Base-by-base conservation (phyloP, 2,797 vertebrate species). In the Loris lydekkerianus region DNA sequence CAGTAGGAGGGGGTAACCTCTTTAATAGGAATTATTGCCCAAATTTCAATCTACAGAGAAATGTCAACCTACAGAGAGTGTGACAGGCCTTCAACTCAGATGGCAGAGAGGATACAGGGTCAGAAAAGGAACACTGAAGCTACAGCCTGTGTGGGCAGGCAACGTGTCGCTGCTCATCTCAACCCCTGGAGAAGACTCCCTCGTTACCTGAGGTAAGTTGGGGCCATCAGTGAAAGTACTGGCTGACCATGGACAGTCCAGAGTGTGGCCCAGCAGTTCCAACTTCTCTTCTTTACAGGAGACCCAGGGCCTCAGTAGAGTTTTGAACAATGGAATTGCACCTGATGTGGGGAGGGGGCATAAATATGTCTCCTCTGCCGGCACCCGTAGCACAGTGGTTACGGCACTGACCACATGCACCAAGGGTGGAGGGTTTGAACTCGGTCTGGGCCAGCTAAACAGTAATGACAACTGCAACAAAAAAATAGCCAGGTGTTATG, bases 161-260 rank as follows among this genome's bases (percentile, higher is more conserved):
- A 13, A 0, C 10, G 0, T 34, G 81, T 34, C 80, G 4, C 0
- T 1, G 31, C 23, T 17, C 37, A 46, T 37, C 53, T 15, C 67
- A 37, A 0, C 10, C 76, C 21, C 43, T 53, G 5, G 7, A 60
- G 29, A 69, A 43, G 61, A 49, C 34, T 37, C 49, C 49, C 29
- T 37, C 27, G 3, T 37, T 40, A 25, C 58, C 56, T 21, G 60
- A 96, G 93, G 86, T 94, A 72, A 94, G 89, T 70, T 10, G 31
- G 46, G 49, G 25, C 72, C 29, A 3, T 69, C 34, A 25, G 34
- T 61, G 17, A 29, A 31, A 37, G 58, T 10, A 3, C 17, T 29
- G 25, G 49, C 91, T 34, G 20, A 6, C n/a, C 21, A 23, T 69
- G 73, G 60, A 40, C 29, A 37, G 63, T 67, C 10, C 1, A 20